Evolutionary conservation across 2,888 invertebrate genomes (phyloP).

Genomic region (Oxyscelio sp.): DNA sequence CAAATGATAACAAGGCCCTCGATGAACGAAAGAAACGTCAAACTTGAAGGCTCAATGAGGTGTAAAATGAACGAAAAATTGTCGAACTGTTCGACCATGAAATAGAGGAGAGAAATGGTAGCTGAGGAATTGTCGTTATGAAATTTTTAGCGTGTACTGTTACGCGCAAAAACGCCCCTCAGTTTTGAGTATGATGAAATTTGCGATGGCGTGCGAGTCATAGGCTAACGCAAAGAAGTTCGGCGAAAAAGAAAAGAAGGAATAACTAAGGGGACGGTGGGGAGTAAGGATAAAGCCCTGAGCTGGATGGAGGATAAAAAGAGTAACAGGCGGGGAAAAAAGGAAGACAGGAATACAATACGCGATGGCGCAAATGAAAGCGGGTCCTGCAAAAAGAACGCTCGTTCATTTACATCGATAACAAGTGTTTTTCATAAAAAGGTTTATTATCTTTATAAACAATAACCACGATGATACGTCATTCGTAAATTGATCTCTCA

Average conservation of each 20-base stretch:
- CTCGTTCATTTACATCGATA: background rate
- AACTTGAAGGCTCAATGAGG: conserved; percentile 32
- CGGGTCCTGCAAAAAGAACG: background rate
- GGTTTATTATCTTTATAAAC: background rate
- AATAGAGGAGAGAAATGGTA: conserved; percentile 19
- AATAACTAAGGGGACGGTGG: conserved; percentile 27
- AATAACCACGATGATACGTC: too few species aligned
- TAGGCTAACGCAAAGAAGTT: conserved; percentile 43
- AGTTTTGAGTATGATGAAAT: conserved; percentile 42
- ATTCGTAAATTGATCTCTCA: too few species aligned
- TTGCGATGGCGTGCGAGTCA: conserved; percentile 48
- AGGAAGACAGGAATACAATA: background rate
- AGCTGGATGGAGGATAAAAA: conserved; percentile 5
- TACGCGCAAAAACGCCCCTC: conserved; percentile 29
- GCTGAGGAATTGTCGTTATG: conserved; percentile 58
- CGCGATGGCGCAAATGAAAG: background rate
- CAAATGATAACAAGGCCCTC: background rate
- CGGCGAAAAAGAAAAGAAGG: conserved; percentile 62
- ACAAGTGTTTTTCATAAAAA: background rate
- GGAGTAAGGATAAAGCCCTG: conserved; percentile 13
- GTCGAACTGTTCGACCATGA: conserved; percentile 43
- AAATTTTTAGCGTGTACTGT: conserved; percentile 42
- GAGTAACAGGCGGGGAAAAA: background rate
- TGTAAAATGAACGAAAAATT: conserved; percentile 53
- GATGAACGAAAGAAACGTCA: background rate